Evolutionary conservation across 1,140 invertebrate species (phyloP), one percentile per base, ranked within the genome.

Genomic region (Panagrolaimus sp.): DNA sequence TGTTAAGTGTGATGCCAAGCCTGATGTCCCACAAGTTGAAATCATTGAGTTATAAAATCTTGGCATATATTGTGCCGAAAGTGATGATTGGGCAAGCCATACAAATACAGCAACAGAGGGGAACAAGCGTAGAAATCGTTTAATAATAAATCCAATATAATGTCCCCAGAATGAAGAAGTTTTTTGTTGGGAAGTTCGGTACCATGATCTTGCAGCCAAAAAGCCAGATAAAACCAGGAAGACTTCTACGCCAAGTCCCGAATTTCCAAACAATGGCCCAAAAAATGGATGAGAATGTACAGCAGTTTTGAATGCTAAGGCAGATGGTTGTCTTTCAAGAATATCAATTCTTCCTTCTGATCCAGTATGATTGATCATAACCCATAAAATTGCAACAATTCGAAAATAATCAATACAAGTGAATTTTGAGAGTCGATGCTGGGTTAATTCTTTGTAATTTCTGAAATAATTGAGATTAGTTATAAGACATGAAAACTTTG

Each of bases 331-430:
- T 47, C 79, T 44, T 31, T 81, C 75, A 27, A 81, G 63, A 65
- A 83, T 73, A 65, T 81, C 79, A 16, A 81, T 69, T 51, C 79
- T 66, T 8, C 79, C 79, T 65, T 81, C 79, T 31, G 72, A 77
- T 45, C 80, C 80, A 11, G 79, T 69, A 67, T 81, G 79, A 62
- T 81, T 81, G 14, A 71, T 63, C 62, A 83, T 73, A 7, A 81
- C 79, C 79, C 79, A 81, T 20, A 79, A 62, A 44, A 81, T 83
- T 31, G 79, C 79, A 14, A 82, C 45, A 5, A 82, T 70, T 27
- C 79, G 81, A 63, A 81, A 77, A n/a, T 83, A 62, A 63, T 81
- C 79, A 8, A 81, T 66, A 25, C 81, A 64, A 46, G 51, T 57
- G 9, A 57, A 25, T 57, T 57, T 57, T 20, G 51, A 57, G n/a